Conservation (phyloP, 2,113 vertebrate genomes). For the Marmota monax region DNA sequence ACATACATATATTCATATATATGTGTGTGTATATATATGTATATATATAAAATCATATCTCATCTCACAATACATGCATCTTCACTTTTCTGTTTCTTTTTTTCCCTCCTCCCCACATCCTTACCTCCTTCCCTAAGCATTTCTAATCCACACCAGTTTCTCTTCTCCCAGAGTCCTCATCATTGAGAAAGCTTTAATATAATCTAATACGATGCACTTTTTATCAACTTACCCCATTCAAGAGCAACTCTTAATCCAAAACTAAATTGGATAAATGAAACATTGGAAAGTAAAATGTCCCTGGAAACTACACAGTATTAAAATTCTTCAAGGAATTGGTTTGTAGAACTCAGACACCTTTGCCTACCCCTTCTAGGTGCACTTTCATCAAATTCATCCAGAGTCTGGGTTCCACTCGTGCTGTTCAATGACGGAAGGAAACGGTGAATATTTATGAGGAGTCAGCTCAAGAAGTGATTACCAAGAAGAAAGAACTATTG, state of each 20-base stretch:
- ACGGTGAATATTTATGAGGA: not conserved
- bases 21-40: no score
- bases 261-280: not conserved
- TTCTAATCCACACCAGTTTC: not conserved
- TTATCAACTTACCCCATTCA: not conserved
- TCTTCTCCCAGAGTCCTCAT: not conserved
- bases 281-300: not conserved
- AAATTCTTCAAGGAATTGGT: not conserved
- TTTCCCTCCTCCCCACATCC: fast-evolving
- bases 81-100: not conserved
- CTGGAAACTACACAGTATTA: not conserved
- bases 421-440: not conserved
- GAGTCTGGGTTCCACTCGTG: not conserved
- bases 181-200: not conserved
- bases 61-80: not conserved
- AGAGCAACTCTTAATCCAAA: not conserved
- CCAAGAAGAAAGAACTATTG: not conserved
- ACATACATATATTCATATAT: no score
- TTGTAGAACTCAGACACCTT: not conserved
- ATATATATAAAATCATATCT: not conserved
- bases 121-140: not conserved
- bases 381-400: not conserved
- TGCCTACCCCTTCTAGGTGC: not conserved
- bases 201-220: not conserved
- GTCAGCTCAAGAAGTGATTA: not conserved